Percentiles rank a stretch among this genome's conserved stretches.
Evolutionary conservation across 2,113 vertebrate species (phyloP).

Genomic region (Gambusia holbrooki): DNA sequence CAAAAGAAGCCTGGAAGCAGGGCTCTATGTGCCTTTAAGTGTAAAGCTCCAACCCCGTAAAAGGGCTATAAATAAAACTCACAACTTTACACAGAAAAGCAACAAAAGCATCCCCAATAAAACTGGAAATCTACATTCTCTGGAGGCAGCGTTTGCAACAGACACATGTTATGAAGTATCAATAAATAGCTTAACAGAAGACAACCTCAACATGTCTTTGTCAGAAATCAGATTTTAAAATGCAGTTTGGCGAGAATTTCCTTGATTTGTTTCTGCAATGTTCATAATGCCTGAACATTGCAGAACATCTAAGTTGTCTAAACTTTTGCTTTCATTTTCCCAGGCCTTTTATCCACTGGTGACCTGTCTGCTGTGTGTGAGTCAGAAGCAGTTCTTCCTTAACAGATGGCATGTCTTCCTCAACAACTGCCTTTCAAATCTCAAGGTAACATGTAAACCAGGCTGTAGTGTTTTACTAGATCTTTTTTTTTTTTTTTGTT

Average conservation of each 20-base stretch:
- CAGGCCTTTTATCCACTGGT: constrained; percentile 89
- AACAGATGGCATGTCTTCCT: constrained; percentile 97
- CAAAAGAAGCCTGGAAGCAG: constrained; percentile 7
- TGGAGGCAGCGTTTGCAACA: constrained; percentile 14
- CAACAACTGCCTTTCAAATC: constrained; percentile 97
- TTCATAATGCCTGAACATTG: too few species aligned
- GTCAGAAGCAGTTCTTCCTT: constrained; percentile 97
- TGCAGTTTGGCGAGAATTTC: neutral
- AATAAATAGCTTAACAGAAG: constrained; percentile 14
- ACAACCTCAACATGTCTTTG: constrained; percentile 2
- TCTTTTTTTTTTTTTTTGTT: neutral
- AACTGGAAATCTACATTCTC: constrained; percentile 14
- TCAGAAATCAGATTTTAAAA: constrained; percentile 14
- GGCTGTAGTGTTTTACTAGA: neutral
- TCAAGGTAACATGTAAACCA: constrained; percentile 84
- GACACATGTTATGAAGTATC: constrained; percentile 14
- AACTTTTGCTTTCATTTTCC: neutral
- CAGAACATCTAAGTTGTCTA: neutral
- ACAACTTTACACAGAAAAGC: constrained; percentile 11
- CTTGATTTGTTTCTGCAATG: neutral
- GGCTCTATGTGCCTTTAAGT: neutral
- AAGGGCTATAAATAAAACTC: constrained; percentile 19
- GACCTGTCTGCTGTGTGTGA: constrained; percentile 97
- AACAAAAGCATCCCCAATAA: constrained; percentile 13
- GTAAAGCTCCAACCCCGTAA: neutral